Evolutionary conservation across 2,797 vertebrate species (phyloP), one percentile per base, ranked within the genome.

Genomic region (Dicrostonyx torquatus): DNA sequence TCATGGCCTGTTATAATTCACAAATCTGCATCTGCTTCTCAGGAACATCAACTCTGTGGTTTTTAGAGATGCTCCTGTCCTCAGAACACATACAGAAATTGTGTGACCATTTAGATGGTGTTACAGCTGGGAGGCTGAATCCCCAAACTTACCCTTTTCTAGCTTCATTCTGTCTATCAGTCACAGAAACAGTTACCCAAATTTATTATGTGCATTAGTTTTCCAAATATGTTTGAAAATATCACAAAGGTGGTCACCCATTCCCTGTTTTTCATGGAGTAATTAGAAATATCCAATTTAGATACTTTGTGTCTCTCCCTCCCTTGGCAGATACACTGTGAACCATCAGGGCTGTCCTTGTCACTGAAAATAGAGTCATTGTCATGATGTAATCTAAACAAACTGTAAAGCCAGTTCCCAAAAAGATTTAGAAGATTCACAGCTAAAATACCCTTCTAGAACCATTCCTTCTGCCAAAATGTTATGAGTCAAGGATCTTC

Each of bases 371-470:
- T 22, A 34, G 17, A 86, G 55, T 92, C 34, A 24, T n/a, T 48
- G 75, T 34, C 43, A 37, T 55, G 31, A 77, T 20, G 40, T 37
- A 73, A 60, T 79, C 64, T 66, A 91, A 80, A 43, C 29, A 79
- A 15, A 84, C 78, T 84, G 20, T 13, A 55, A 64, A 90, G 13
- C 1, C 66, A 37, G 2, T 66, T 64, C 78, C 60, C 75, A 62
- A 88, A 64, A 24, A 64, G 62, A 78, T 66, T 88, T 79, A 88
- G 55, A 91, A 78, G 60, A 85, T 31, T 75, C 31, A 92, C 9
- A 37, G 14, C 43, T 68, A 89, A 92, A 45, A 76, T 80, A 53
- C 9, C 84, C 10, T 92, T 75, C 50, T 66, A 37, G 29, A 84
- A 73, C 3, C 4, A 34, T 18, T 62, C 7, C 8, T 37, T 31